Conservation (phyloP, 2,797 vertebrate genomes). For the Sciurus vulgaris region DNA sequence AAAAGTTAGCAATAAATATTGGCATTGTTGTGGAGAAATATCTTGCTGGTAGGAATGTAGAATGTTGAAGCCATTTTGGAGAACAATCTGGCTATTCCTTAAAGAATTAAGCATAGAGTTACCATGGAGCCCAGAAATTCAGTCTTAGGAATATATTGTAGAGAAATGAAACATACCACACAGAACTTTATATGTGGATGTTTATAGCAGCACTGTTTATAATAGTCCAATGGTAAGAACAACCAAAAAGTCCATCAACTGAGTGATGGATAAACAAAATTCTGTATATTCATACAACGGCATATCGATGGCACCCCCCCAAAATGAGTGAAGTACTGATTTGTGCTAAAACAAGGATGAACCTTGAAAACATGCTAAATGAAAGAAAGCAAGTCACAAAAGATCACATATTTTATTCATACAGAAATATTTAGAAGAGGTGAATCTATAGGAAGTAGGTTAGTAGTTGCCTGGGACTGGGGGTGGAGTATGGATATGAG, state of each 20-base stretch:
- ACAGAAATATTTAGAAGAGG: neutral
- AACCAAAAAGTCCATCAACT: neutral
- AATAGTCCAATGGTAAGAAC: neutral
- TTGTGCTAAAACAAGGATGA: neutral
- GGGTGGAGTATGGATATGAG: neutral
- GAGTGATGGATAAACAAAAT: no score
- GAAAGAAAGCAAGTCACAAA: neutral
- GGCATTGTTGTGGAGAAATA: neutral
- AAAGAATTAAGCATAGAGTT: neutral
- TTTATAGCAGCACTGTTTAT: neutral
- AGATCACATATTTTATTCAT: neutral
- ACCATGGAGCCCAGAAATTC: neutral
- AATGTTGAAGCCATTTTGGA: neutral
- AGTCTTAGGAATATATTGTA: neutral
- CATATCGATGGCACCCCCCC: no score
- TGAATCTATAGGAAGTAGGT: no score
- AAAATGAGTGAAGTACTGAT: neutral
- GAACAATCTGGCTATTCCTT: neutral
- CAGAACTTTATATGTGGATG: no score
- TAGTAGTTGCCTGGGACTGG: neutral
- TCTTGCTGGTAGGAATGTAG: neutral
- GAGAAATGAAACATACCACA: neutral
- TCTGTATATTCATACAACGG: no score
- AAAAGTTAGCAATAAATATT: neutral
- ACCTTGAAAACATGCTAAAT: neutral